Conservation (phyloP, 2,113 vertebrate genomes). For the Callipepla squamata region DNA sequence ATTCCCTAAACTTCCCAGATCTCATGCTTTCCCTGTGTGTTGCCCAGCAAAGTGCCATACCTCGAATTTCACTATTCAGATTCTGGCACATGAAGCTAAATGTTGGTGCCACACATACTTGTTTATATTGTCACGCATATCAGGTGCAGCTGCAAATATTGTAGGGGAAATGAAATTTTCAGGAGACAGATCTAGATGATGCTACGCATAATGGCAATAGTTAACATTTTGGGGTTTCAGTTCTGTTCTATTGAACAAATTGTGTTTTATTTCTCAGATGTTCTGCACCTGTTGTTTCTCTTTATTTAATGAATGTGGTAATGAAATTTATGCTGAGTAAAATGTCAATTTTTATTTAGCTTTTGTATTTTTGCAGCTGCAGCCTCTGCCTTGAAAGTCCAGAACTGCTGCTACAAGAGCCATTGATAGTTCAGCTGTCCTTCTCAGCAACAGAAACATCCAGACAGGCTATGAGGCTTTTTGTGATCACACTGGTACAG, state of each 20-base stretch:
- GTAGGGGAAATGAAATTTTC: background rate
- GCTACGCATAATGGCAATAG: background rate
- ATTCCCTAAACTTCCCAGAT: background rate
- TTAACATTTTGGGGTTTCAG: background rate
- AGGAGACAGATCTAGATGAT: background rate
- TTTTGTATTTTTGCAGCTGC: background rate
- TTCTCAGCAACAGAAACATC: constrained; percentile 31
- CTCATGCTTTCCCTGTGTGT: background rate
- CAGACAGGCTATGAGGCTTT: constrained; percentile 71
- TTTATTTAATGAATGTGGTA: background rate
- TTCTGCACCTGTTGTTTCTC: background rate
- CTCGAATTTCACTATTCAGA: background rate
- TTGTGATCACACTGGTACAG: constrained; percentile 76
- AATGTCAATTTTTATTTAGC: background rate
- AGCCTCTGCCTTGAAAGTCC: background rate
- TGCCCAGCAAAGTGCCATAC: rapidly evolving
- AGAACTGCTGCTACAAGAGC: background rate
- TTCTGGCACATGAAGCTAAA: background rate
- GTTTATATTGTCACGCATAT: background rate
- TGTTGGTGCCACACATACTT: background rate
- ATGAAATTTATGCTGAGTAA: background rate
- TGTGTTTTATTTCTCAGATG: background rate
- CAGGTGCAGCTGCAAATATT: background rate
- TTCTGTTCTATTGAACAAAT: background rate
- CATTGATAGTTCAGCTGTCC: background rate